phyloP scores from a whole-genome alignment of 2,888 invertebrate genomes.

The Agrilus biguttatus region DNA sequence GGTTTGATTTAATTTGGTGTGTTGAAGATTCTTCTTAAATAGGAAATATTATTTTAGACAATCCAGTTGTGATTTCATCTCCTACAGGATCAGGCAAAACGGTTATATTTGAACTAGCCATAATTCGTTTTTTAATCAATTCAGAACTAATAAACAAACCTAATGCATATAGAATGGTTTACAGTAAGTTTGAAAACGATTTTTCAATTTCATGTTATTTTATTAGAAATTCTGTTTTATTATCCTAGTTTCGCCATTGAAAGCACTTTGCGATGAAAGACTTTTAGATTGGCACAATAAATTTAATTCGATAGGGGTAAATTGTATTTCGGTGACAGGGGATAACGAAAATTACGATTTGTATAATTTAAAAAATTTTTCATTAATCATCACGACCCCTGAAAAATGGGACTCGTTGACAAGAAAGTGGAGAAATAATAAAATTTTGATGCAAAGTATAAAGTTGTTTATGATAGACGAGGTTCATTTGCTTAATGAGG shows the following conservation, averaged over 20 bases:
- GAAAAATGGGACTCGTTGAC: conserved; percentile 78
- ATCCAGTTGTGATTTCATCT: conserved; percentile 58
- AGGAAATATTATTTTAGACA: conserved; percentile 33
- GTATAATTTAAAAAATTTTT: conserved; percentile 26
- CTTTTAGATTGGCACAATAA: conserved; percentile 57
- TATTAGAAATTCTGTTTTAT: conserved; percentile 1
- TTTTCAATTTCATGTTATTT: background rate
- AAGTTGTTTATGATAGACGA: conserved; percentile 63
- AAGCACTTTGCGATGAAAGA: conserved; percentile 62
- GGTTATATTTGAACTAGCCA: conserved; percentile 67
- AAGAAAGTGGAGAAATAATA: conserved; percentile 56
- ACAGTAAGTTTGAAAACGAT: conserved; percentile 39
- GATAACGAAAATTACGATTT: conserved; percentile 56
- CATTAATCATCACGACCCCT: conserved; percentile 65
- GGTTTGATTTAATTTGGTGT: conserved; percentile 29
- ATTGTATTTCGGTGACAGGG: conserved; percentile 59
- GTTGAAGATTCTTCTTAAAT: conserved; percentile 2
- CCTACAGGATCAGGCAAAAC: conserved; percentile 80
- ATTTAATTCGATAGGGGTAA: conserved; percentile 46
- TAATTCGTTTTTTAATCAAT: conserved; percentile 48
- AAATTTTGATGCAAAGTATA: conserved; percentile 43
- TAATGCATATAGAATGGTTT: conserved; percentile 53
- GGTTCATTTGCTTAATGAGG: conserved; percentile 62
- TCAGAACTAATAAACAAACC: conserved; percentile 29
- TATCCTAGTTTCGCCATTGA: conserved; percentile 60